A percentile compares a stretch with the other conserved stretches of the same genome.
These are phyloP conservation scores for Tarsius wallacei DNA, from an alignment of 2,797 vertebrate genomes.

Conservation along the genomic window DNA sequence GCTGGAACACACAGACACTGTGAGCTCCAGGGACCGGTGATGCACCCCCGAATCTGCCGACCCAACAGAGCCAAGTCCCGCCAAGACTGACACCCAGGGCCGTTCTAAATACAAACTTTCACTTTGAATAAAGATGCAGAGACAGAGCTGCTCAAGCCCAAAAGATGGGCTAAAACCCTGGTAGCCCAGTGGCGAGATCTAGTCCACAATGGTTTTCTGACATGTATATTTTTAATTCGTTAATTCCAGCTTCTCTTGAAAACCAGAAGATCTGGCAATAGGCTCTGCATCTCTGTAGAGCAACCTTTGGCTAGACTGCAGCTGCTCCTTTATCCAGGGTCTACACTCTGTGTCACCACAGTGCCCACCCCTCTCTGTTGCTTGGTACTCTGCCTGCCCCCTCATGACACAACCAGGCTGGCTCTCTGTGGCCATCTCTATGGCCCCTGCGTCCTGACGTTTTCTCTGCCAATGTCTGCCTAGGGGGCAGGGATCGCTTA, in stretches of 20 bases:
- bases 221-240: constrained; percentile 32
- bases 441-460: not conserved
- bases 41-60: no score
- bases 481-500: not conserved
- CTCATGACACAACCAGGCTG: not conserved
- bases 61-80: no score
- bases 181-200: not conserved
- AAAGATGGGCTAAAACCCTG: not conserved
- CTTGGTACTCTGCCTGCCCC: not conserved
- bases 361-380: not conserved
- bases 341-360: not conserved
- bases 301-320: not conserved
- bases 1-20: not conserved
- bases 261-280: not conserved
- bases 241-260: not conserved
- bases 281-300: not conserved
- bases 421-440: not conserved
- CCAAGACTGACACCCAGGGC: not conserved
- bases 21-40: not conserved
- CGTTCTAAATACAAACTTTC: not conserved
- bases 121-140: not conserved
- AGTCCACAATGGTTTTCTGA: not conserved
- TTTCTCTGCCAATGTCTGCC: not conserved
- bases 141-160: not conserved
- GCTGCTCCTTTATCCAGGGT: not conserved